phyloP scores from a whole-genome alignment of 2,113 vertebrate genomes.

The Emberiza fucata region DNA sequence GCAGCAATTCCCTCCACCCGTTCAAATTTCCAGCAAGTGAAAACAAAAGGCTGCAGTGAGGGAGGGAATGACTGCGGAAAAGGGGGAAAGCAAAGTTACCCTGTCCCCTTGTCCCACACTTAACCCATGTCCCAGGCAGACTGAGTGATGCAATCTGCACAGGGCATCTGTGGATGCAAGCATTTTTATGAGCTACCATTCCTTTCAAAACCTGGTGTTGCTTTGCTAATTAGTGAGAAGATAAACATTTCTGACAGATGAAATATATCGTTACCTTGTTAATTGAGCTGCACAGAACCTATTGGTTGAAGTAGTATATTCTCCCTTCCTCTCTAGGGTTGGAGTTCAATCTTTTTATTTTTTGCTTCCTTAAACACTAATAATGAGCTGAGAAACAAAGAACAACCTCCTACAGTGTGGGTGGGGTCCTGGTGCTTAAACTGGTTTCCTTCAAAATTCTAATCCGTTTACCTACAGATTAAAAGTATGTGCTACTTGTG shows the following conservation, averaged over 20 bases:
- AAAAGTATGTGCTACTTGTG: neutral
- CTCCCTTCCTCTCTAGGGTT: neutral
- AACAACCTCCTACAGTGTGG: neutral
- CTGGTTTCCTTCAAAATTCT: neutral
- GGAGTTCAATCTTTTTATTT: neutral
- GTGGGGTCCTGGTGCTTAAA: neutral
- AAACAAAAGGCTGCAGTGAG: conserved; percentile 10
- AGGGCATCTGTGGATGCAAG: neutral
- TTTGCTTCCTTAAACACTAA: neutral
- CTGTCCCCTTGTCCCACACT: neutral
- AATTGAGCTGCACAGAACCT: neutral
- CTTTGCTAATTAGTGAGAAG: neutral
- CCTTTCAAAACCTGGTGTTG: neutral
- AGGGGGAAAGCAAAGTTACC: neutral
- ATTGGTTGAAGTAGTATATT: neutral
- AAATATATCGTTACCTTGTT: neutral
- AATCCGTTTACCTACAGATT: neutral
- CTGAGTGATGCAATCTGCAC: neutral
- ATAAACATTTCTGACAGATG: neutral
- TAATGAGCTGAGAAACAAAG: neutral
- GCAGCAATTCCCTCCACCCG: neutral
- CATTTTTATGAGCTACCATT: neutral
- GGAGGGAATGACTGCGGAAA: neutral
- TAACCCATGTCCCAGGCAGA: neutral
- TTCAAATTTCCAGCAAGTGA: conserved; percentile 3